Evolutionary conservation across 2,113 vertebrate genomes (phyloP).

Genomic region (Numenius arquata): DNA sequence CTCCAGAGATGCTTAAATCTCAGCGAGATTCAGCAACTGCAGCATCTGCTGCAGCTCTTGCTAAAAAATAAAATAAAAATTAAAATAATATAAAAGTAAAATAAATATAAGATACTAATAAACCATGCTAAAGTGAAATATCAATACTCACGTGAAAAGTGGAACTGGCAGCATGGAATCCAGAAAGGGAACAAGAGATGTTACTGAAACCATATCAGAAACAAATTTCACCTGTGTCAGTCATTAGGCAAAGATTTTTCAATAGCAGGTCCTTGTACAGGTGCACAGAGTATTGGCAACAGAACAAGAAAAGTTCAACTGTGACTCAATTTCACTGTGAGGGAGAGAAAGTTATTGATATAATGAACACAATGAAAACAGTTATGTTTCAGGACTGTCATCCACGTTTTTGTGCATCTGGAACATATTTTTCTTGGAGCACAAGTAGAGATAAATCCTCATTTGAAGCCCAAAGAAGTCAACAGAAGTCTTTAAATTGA

Average conservation of each 20-base stretch:
- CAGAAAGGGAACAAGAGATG: neutral
- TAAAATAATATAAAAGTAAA: neutral
- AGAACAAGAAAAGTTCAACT: slow-evolving; percentile 13
- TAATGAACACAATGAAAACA: slow-evolving; percentile 34
- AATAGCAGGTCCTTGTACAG: slow-evolving; percentile 32
- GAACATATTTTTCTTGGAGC: slow-evolving; percentile 42
- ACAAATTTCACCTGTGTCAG: neutral
- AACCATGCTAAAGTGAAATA: neutral
- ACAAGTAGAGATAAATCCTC: slow-evolving; percentile 8
- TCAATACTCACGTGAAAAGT: neutral
- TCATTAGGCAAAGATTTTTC: slow-evolving; percentile 12
- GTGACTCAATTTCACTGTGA: slow-evolving; percentile 17
- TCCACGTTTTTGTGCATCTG: slow-evolving; percentile 20
- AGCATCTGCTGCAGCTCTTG: slow-evolving; percentile 21
- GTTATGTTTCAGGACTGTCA: slow-evolving; percentile 45
- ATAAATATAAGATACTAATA: neutral
- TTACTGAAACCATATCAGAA: neutral
- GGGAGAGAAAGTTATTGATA: slow-evolving; percentile 30
- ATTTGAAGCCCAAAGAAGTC: neutral
- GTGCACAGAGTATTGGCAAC: slow-evolving; percentile 30
- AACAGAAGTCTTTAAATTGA: slow-evolving; percentile 13
- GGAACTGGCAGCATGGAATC: neutral
- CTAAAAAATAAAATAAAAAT: neutral
- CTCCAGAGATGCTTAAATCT: slow-evolving; percentile 66
- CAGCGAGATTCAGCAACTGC: neutral